Conservation (phyloP, 2,888 invertebrate genomes). For the Mythimna loreyi region DNA sequence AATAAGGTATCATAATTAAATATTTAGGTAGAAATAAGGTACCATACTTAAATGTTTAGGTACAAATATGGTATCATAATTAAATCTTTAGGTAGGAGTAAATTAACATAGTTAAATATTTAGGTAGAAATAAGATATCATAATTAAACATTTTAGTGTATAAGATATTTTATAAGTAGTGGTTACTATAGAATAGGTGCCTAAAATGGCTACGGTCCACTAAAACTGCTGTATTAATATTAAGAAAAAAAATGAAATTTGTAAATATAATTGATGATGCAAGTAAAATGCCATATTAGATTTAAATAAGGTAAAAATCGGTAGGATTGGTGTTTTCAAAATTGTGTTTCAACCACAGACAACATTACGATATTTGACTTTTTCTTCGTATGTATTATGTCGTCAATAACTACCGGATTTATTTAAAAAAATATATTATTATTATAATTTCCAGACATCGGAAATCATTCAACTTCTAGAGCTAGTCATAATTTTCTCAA, state of each 20-base stretch:
- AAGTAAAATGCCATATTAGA: not conserved
- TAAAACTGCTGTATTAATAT: too few species aligned
- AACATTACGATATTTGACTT: not conserved
- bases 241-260: not conserved
- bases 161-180: not conserved
- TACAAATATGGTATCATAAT: not conserved
- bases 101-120: not conserved
- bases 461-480: not conserved
- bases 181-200: not conserved
- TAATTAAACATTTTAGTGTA: not conserved
- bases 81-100: not conserved
- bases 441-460: not conserved
- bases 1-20: conserved; percentile 5
- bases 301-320: not conserved
- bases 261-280: not conserved
- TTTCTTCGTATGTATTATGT: not conserved
- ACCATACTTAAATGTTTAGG: not conserved
- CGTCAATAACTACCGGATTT: not conserved
- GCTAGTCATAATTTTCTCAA: not conserved
- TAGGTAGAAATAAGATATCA: not conserved
- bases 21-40: not conserved
- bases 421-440: not conserved
- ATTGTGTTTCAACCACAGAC: not conserved
- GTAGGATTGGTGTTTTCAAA: not conserved
- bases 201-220: not conserved